Base-by-base conservation (phyloP, 2,888 invertebrate genomes). In the Hoplodrina ambigua region DNA sequence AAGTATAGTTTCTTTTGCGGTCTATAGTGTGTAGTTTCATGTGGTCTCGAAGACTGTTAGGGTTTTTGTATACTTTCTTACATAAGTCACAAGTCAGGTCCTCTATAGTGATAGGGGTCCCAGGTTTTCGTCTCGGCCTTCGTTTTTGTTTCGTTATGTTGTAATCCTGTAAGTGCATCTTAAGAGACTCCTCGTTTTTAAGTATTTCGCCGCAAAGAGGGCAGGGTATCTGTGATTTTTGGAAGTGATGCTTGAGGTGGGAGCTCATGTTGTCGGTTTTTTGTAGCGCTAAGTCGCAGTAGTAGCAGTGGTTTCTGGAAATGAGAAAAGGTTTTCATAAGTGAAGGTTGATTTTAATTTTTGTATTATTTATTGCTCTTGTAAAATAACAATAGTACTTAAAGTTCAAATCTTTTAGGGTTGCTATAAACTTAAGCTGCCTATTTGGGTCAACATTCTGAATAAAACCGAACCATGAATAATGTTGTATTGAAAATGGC, bases 11-110 rank as follows among this genome's bases (percentile, higher is more conserved):
- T 46, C 92, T 86, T 78, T 92, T 92, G 4, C 94, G 89, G 79
- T 96, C 96, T 13, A 94, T 91, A 66, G 89, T 84, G 52, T 97
- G 97, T 0, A 96, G 91, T 83, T 96, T 96, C 69, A 97, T 96
- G 76, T 97, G 97, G 30, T 97, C 94, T 2, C 87, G 71, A 1
- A 87, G 72, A 53, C 89, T 89, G 73, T 89, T 89, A 0, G 88
- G 89, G 44, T 89, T 94, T 81, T 95, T 95, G 8, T 94, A 95
- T 0, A 94, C 90, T 70, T 95, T 95, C 60, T 93, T 90, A 69
- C 95, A 96, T 5, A 93, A 71, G 0, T 86, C 85, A 68, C 95
- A 95, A 0, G 95, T 95, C 17, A 96, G 70, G 17, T 95, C 95
- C 20, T 92, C 94, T 41, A 92, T 73, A 0, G 94, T 94, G 44